Conservation (phyloP, 1,140 invertebrate genomes). For the Lysiphlebus fabarum region DNA sequence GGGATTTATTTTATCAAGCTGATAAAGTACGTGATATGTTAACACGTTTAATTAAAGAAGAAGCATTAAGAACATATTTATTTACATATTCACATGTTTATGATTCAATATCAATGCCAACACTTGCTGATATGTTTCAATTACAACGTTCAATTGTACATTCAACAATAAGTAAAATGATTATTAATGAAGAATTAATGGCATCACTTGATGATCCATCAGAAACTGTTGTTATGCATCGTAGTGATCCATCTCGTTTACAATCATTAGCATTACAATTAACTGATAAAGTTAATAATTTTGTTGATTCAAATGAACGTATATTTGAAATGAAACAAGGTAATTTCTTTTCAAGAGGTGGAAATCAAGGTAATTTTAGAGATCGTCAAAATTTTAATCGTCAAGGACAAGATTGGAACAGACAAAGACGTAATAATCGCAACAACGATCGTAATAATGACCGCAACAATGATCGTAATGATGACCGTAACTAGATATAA, state of each 20-base stretch:
- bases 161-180: constrained; percentile 99
- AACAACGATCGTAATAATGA: constrained; percentile 52
- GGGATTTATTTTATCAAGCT: constrained; percentile 95
- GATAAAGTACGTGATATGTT: constrained; percentile 93
- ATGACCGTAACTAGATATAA: too few species aligned
- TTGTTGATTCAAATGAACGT: constrained; percentile 96
- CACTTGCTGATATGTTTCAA: constrained; percentile 92
- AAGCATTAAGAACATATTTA: constrained; percentile 93
- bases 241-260: constrained; percentile 95
- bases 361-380: constrained; percentile 56
- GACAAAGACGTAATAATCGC: constrained; percentile 52
- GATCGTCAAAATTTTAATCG: constrained; percentile 58
- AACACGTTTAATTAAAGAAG: constrained; percentile 91
- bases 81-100: constrained; percentile 99
- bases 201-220: constrained; percentile 97
- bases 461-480: constrained; percentile 27
- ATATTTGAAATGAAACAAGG: constrained; percentile 86
- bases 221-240: constrained; percentile 96
- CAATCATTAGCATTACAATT: constrained; percentile 94
- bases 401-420: constrained; percentile 56
- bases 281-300: constrained; percentile 86
- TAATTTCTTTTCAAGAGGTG: constrained; percentile 57
- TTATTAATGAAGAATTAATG: constrained; percentile 98
- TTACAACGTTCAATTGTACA: constrained; percentile 84
- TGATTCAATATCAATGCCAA: constrained; percentile 89